Evolutionary conservation across 2,113 vertebrate genomes (phyloP).

Genomic region (Sterna hirundo): DNA sequence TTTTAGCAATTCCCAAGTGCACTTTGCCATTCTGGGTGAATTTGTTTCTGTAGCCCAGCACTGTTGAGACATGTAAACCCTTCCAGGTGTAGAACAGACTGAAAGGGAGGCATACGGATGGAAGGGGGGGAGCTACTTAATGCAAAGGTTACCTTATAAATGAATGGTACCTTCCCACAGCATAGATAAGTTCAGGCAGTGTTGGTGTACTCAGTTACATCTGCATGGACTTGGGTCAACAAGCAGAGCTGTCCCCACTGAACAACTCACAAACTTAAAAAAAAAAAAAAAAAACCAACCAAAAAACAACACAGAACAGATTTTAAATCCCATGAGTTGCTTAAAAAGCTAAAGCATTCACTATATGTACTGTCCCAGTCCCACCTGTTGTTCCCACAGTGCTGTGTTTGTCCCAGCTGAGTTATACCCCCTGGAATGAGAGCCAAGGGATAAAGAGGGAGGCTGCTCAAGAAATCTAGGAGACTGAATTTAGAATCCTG

Average conservation of each 20-base stretch:
- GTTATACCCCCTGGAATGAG: not conserved
- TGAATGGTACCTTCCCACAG: not conserved
- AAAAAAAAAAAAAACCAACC: not conserved
- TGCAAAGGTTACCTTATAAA: not conserved
- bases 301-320: not conserved
- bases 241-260: not conserved
- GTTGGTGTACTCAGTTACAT: not conserved
- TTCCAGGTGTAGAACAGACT: not conserved
- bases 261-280: not conserved
- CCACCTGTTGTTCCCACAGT: rapidly evolving
- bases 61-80: not conserved
- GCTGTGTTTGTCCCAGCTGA: not conserved
- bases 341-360: not conserved
- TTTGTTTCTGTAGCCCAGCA: not conserved
- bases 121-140: not conserved
- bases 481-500: not conserved
- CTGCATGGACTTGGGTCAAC: not conserved
- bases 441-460: not conserved
- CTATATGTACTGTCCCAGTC: not conserved
- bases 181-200: not conserved
- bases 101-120: not conserved
- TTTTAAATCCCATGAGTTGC: not conserved
- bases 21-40: not conserved
- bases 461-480: not conserved
- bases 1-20: not conserved